A percentile compares a stretch with the other conserved stretches of the same genome.
Evolutionary conservation across 2,888 invertebrate genomes (phyloP).

Genomic region (Biston betularia): DNA sequence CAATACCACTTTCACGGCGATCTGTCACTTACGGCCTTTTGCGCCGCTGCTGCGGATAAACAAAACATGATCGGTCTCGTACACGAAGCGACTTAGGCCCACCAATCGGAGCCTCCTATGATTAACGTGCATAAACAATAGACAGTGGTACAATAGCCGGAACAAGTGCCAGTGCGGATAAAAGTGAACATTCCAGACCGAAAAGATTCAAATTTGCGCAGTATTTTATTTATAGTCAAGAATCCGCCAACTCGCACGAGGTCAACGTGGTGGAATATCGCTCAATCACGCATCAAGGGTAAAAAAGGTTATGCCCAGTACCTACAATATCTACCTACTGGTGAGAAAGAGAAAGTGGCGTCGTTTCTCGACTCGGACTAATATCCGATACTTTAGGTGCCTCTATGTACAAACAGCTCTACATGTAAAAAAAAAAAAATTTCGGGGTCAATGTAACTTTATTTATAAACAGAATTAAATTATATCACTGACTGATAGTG

Average conservation of each 20-base stretch:
- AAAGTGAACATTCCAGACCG: too few species aligned
- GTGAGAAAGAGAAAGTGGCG: neutral
- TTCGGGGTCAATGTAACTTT: slow-evolving; percentile 37
- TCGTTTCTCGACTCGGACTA: neutral
- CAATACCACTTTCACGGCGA: slow-evolving; percentile 29
- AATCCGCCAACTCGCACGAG: too few species aligned
- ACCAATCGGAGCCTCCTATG: neutral
- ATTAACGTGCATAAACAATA: neutral
- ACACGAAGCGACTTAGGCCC: neutral
- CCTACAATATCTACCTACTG: too few species aligned
- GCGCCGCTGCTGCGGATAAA: slow-evolving; percentile 24
- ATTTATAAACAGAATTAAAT: slow-evolving; percentile 38
- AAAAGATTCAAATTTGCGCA: too few species aligned
- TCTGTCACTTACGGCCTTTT: slow-evolving; percentile 30
- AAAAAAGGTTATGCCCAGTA: too few species aligned
- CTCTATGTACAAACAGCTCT: slow-evolving; percentile 2
- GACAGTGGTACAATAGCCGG: too few species aligned
- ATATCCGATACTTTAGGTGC: neutral
- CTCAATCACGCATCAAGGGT: too few species aligned
- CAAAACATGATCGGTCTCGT: slow-evolving; percentile 6
- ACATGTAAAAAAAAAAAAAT: slow-evolving; percentile 17
- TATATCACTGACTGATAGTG: slow-evolving; percentile 32
- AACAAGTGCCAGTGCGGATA: too few species aligned
- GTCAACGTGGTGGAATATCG: too few species aligned
- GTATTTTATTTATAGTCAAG: too few species aligned